Conservation (phyloP, 2,797 vertebrate species). For the Labeo calbasu region DNA sequence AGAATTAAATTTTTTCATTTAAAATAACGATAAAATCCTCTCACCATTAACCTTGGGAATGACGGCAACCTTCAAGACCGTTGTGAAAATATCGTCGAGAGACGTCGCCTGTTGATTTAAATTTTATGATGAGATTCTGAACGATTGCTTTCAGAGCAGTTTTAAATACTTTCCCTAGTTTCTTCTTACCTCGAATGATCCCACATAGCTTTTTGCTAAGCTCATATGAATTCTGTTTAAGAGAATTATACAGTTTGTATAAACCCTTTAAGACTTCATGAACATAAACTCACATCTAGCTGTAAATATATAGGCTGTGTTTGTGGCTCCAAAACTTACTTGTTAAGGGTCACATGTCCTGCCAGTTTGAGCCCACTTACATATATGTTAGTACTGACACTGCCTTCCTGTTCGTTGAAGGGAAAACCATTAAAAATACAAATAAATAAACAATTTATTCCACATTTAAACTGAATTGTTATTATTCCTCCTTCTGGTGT, state of each 20-base stretch:
- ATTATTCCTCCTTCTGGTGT: too few species aligned
- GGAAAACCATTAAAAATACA: background rate
- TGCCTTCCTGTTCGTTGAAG: constrained; percentile 64
- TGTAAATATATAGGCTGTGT: background rate
- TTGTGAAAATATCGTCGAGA: constrained; percentile 66
- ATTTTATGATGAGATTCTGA: constrained; percentile 4
- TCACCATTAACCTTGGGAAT: constrained; percentile 77
- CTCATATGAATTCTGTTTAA: constrained; percentile 71
- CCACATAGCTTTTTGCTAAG: constrained; percentile 73
- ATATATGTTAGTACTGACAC: constrained; percentile 68
- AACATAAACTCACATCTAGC: background rate
- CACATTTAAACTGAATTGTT: background rate
- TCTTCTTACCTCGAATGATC: constrained; percentile 73
- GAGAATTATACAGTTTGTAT: background rate
- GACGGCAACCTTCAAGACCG: constrained; percentile 70
- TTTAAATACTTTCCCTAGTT: background rate
- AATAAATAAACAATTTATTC: background rate
- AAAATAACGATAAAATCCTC: constrained; percentile 30
- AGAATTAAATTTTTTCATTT: background rate
- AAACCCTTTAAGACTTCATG: background rate
- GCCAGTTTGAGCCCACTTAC: constrained; percentile 67
- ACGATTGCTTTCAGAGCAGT: background rate
- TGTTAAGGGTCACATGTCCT: constrained; percentile 71
- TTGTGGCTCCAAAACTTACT: constrained; percentile 65
- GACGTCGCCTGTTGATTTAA: constrained; percentile 65